A percentile compares a stretch with the other conserved stretches of the same genome.
Conservation (phyloP, 2,888 invertebrate genomes). For the Girardia tigrina region DNA sequence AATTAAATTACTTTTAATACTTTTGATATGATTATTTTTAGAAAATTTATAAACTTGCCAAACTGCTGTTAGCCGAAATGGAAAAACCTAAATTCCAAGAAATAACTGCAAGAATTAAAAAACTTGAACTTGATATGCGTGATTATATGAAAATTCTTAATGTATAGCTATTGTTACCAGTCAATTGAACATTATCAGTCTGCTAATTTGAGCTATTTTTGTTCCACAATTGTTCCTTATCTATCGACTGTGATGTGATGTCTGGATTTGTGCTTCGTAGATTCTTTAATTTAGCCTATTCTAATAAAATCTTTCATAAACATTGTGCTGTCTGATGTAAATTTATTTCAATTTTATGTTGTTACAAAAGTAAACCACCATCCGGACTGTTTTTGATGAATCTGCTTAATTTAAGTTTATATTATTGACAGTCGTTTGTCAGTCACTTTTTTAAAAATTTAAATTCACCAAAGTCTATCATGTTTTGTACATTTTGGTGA, state of each 20-base stretch:
- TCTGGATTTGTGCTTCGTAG: slow-evolving; percentile 10
- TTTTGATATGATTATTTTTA: neutral
- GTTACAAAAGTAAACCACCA: neutral
- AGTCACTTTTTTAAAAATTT: too few species aligned
- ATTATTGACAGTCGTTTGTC: too few species aligned
- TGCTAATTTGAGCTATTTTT: neutral
- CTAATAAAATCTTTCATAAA: neutral
- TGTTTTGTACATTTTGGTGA: neutral
- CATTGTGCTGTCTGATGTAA: neutral
- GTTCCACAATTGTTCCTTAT: neutral
- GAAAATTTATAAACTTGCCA: slow-evolving; percentile 10
- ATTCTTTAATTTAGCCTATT: slow-evolving; percentile 19
- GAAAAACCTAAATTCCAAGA: neutral
- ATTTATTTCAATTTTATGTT: slow-evolving; percentile 2
- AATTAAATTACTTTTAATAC: too few species aligned
- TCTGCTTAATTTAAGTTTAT: neutral
- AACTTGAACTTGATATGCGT: neutral
- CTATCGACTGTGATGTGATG: neutral
- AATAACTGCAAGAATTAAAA: neutral
- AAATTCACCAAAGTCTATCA: neutral
- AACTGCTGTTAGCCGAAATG: neutral
- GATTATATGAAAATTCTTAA: slow-evolving; percentile 1
- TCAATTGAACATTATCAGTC: neutral
- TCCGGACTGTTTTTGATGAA: neutral
- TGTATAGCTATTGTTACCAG: neutral